Conservation (phyloP, 2,113 vertebrate genomes). For the Gobius niger region DNA sequence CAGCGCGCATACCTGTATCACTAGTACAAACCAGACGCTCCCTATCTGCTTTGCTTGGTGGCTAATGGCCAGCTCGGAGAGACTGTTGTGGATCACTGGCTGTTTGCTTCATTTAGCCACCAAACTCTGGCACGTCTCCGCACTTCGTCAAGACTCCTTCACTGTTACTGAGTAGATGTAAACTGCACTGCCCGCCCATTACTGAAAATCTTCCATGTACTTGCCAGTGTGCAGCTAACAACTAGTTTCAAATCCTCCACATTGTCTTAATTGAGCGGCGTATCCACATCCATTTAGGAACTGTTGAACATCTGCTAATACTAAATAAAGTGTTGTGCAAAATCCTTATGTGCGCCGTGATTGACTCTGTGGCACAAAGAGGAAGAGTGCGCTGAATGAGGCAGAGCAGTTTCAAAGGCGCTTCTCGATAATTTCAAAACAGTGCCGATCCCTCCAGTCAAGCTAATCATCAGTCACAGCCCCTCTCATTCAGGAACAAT, state of each 20-base stretch:
- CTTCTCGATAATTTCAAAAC: constrained; percentile 63
- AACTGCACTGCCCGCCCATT: constrained; percentile 38
- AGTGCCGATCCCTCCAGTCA: constrained; percentile 50
- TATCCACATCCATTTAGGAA: constrained; percentile 46
- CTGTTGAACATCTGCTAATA: constrained; percentile 60
- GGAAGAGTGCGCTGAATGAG: constrained; percentile 44
- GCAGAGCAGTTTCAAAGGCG: constrained; percentile 53
- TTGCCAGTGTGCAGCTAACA: constrained; percentile 33
- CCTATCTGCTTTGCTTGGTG: constrained; percentile 20
- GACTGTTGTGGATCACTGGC: constrained; percentile 22
- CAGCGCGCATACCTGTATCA: constrained; percentile 19
- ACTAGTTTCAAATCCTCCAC: constrained; percentile 39
- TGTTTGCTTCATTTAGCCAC: constrained; percentile 34
- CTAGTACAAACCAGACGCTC: constrained; percentile 19
- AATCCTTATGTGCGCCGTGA: constrained; percentile 58
- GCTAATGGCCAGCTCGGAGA: constrained; percentile 26
- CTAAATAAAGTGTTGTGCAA: constrained; percentile 56
- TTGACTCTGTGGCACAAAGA: constrained; percentile 60
- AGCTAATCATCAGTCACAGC: constrained; percentile 66
- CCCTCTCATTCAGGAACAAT: constrained; percentile 67
- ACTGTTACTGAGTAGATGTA: not conserved
- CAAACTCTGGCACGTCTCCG: constrained; percentile 31
- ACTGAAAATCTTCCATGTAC: constrained; percentile 30
- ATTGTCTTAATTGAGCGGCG: constrained; percentile 44
- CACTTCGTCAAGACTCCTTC: constrained; percentile 17